A percentile compares a stretch with the other conserved stretches of the same genome.
Conservation (phyloP, 2,888 invertebrate species). For the Hirtodrosophila alboralis region DNA sequence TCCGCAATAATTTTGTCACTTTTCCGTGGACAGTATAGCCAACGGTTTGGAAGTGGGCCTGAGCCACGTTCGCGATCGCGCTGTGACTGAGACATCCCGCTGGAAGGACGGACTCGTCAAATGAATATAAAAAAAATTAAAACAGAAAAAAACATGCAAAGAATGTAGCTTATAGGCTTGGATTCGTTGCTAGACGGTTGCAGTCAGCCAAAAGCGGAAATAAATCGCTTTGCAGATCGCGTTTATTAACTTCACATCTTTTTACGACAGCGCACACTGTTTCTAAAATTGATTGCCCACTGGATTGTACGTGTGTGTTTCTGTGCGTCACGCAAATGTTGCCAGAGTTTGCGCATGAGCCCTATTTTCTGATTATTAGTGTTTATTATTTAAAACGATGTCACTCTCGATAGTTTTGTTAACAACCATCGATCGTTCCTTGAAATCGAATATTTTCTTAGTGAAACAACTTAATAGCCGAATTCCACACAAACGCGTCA, state of each 20-base stretch:
- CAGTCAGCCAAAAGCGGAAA: conserved; percentile 8
- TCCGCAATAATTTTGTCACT: conserved; percentile 89
- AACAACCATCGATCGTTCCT: too few relatives aligned
- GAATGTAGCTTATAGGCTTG: not conserved
- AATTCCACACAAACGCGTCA: too few relatives aligned
- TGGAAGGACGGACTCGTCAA: conserved; percentile 4
- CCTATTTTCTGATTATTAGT: too few relatives aligned
- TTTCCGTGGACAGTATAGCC: conserved; percentile 95
- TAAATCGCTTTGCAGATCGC: conserved; percentile 26
- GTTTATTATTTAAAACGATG: too few relatives aligned
- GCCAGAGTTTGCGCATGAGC: conserved; percentile 14
- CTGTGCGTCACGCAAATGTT: conserved; percentile 28
- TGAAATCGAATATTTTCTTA: too few relatives aligned
- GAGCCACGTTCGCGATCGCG: conserved; percentile 77
- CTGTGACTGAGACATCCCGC: conserved; percentile 39
- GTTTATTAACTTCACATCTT: conserved; percentile 35
- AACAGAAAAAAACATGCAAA: conserved; percentile 17
- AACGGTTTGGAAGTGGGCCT: conserved; percentile 92
- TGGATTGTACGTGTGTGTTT: conserved; percentile 26
- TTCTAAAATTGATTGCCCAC: conserved; percentile 34
- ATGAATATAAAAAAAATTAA: conserved; percentile 5
- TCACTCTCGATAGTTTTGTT: too few relatives aligned
- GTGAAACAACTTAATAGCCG: too few relatives aligned
- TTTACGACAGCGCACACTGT: conserved; percentile 25
- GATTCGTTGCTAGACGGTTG: not conserved